Percentiles rank a stretch among this genome's conserved stretches.
phyloP scores from a whole-genome alignment of 2,113 vertebrate genomes.

The Thalassarche chlororhynchos region DNA sequence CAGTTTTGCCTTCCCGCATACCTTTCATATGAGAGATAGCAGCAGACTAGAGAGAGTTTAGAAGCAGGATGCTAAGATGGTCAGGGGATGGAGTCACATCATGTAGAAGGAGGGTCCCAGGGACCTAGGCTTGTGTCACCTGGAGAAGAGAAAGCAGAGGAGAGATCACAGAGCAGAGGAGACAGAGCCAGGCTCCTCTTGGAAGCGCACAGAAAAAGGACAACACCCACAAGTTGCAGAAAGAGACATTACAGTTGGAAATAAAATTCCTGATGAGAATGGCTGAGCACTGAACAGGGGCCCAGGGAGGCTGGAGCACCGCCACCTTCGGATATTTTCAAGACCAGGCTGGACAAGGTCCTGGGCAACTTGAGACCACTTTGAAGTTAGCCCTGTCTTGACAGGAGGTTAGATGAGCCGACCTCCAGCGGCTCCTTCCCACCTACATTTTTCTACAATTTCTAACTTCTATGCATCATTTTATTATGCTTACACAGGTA shows the following conservation, averaged over 20 bases:
- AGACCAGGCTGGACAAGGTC: too few species aligned
- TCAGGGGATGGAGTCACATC: background rate
- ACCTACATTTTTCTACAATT: rapidly evolving
- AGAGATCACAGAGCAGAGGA: background rate
- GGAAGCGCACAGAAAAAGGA: background rate
- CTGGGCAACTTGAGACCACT: background rate
- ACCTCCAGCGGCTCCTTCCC: background rate
- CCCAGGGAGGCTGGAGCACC: background rate
- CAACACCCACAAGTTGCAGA: background rate
- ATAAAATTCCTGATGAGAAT: background rate
- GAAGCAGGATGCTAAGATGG: background rate
- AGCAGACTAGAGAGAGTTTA: background rate
- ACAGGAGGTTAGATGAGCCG: background rate
- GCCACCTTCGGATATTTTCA: background rate
- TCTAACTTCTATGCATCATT: background rate
- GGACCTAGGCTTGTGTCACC: background rate
- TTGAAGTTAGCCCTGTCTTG: background rate
- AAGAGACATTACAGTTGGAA: background rate
- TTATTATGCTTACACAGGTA: background rate
- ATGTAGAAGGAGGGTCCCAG: background rate
- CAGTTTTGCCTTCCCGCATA: background rate
- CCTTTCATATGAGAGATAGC: background rate
- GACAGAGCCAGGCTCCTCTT: background rate
- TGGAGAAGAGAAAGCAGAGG: background rate
- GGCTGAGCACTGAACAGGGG: background rate